phyloP scores from a whole-genome alignment of 1,140 invertebrate genomes.

The Ostrea edulis region DNA sequence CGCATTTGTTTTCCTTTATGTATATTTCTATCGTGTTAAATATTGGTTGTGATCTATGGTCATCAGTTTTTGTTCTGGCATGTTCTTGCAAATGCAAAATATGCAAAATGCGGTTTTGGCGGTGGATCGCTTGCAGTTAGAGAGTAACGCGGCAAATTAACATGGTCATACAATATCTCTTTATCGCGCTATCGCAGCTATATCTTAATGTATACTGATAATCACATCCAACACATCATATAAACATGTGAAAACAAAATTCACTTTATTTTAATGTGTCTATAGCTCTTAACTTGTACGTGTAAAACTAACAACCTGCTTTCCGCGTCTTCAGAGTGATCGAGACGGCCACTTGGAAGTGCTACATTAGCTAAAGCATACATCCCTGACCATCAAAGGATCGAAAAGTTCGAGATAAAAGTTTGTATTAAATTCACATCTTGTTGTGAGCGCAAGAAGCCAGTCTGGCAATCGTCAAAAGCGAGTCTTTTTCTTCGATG shows the following conservation, averaged over 20 bases:
- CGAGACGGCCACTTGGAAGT: conserved; percentile 24
- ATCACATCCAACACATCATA: conserved; percentile 34
- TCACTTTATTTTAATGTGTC: conserved; percentile 37
- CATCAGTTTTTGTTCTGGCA: background rate
- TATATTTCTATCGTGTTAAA: background rate
- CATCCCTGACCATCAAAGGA: conserved; percentile 39
- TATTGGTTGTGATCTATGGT: background rate
- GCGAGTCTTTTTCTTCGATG: conserved; percentile 17
- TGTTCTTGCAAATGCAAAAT: conserved; percentile 1
- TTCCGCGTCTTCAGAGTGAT: background rate
- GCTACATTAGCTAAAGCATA: conserved; percentile 33
- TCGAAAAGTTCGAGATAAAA: conserved; percentile 39
- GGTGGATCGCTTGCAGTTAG: background rate
- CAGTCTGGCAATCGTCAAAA: conserved; percentile 24
- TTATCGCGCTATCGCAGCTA: conserved; percentile 15
- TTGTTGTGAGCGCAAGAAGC: conserved; percentile 42
- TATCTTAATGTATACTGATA: conserved; percentile 33
- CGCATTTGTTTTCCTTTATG: background rate
- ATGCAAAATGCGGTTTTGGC: conserved; percentile 11
- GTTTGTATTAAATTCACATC: conserved; percentile 45
- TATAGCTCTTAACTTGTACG: conserved; percentile 33
- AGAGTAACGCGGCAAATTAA: conserved; percentile 14
- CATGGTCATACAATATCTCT: conserved; percentile 27
- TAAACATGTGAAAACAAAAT: conserved; percentile 36
- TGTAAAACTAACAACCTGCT: conserved; percentile 30